These are phyloP conservation scores for Hyles vespertilio DNA, from an alignment of 1,140 invertebrate genomes.

Conservation along the genomic window DNA sequence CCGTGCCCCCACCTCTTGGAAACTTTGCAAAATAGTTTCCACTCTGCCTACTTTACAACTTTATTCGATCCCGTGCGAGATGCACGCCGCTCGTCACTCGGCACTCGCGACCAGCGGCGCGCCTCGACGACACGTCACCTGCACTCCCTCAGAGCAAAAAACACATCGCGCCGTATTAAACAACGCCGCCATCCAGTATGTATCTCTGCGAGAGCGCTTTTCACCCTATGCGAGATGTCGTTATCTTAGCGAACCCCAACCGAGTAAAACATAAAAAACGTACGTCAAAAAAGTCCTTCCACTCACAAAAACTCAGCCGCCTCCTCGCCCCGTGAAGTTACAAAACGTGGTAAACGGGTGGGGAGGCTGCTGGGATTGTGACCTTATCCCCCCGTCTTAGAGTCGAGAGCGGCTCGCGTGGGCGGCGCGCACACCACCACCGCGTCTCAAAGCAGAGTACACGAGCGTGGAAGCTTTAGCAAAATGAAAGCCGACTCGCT, in stretches of 20 bases:
- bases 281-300: slow-evolving; percentile 71
- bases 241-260: slow-evolving; percentile 71
- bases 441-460: slow-evolving; percentile 68
- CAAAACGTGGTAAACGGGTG: slow-evolving; percentile 61
- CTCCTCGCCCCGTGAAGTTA: slow-evolving; percentile 66
- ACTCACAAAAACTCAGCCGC: slow-evolving; percentile 68
- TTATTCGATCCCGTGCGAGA: no score
- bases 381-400: slow-evolving; percentile 44
- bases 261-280: slow-evolving; percentile 74
- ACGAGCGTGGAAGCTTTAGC: slow-evolving; percentile 71
- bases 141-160: neutral
- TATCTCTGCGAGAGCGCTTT: slow-evolving; percentile 38
- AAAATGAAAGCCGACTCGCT: slow-evolving; percentile 74
- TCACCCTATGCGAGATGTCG: slow-evolving; percentile 58
- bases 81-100: no score
- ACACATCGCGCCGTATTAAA: slow-evolving; percentile 13
- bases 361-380: slow-evolving; percentile 31
- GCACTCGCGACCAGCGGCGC: no score
- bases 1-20: slow-evolving; percentile 39
- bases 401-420: slow-evolving; percentile 38
- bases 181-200: slow-evolving; percentile 8
- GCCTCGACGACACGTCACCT: neutral
- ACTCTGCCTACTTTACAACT: slow-evolving; percentile 7
- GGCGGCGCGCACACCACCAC: slow-evolving; percentile 39
- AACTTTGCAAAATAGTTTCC: slow-evolving; percentile 50